Percentiles rank a stretch among this genome's conserved stretches.
Conservation (phyloP, 2,888 invertebrate species). For the Lasioglossum oenotherae region DNA sequence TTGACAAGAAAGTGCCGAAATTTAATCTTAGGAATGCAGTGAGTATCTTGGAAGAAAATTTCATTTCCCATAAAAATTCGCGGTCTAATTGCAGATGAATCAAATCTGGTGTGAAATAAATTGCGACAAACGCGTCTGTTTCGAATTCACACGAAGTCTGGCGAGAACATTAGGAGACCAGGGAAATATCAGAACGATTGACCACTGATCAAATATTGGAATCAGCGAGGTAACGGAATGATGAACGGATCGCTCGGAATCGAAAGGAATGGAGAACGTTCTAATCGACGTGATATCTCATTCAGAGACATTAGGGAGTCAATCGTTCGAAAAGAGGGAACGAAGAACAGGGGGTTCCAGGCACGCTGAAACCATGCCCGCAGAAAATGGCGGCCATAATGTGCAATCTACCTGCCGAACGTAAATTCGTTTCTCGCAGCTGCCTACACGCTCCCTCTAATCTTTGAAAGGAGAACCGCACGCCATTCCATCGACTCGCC, state of each 20-base stretch:
- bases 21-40: too few relatives aligned
- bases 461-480: constrained; percentile 61
- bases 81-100: too few relatives aligned
- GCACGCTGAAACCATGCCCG: constrained; percentile 43
- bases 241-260: neutral
- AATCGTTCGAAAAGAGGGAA: constrained; percentile 38
- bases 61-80: too few relatives aligned
- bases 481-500: constrained; percentile 63
- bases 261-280: neutral
- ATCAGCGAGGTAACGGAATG: neutral
- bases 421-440: constrained; percentile 69
- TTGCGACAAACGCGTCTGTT: neutral
- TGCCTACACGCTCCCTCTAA: constrained; percentile 61
- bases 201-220: neutral
- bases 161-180: neutral
- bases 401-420: constrained; percentile 71
- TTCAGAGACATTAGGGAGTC: constrained; percentile 33
- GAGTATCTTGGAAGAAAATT: neutral
- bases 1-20: too few relatives aligned
- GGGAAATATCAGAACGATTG: too few relatives aligned
- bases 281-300: constrained; percentile 38
- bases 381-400: constrained; percentile 57
- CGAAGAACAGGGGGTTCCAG: constrained; percentile 13
- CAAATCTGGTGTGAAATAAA: neutral
- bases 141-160: neutral